These are phyloP conservation scores for Camponotus pennsylvanicus DNA, from an alignment of 1,140 invertebrate species.

Conservation along the genomic window DNA sequence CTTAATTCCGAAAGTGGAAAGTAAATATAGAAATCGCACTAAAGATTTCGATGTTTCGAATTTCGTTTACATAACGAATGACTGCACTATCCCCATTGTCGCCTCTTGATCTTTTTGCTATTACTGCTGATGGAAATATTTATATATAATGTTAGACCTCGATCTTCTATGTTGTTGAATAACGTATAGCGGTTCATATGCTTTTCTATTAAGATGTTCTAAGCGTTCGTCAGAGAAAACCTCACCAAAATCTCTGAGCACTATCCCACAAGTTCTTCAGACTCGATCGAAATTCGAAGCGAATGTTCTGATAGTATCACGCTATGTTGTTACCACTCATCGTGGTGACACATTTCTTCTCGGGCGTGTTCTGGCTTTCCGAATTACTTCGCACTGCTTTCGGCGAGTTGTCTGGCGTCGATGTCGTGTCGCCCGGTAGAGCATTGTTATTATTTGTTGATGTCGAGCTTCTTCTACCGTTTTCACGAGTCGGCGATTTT, in stretches of 20 bases:
- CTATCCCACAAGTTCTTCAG: constrained; percentile 82
- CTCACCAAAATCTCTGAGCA: constrained; percentile 82
- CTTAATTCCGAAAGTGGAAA: constrained; percentile 1
- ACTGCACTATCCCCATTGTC: not conserved
- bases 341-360: constrained; percentile 88
- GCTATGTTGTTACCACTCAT: constrained; percentile 90
- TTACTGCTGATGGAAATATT: not conserved
- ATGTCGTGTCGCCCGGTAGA: constrained; percentile 81
- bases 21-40: not conserved
- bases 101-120: not conserved
- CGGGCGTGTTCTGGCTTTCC: constrained; percentile 87
- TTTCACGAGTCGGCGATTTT: constrained; percentile 86
- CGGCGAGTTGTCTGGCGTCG: constrained; percentile 85
- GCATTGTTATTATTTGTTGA: constrained; percentile 88
- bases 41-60: constrained; percentile 37
- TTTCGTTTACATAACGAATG: not conserved
- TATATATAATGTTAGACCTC: not conserved
- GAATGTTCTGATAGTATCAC: constrained; percentile 87
- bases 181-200: constrained; percentile 2
- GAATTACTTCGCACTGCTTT: constrained; percentile 87
- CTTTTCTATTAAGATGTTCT: not conserved
- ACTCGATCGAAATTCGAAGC: constrained; percentile 82
- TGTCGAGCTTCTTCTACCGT: constrained; percentile 87
- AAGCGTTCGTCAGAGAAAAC: not conserved
- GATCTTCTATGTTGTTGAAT: not conserved